Evolutionary conservation across 35 echinoderm and acorn worm species (phyloP), one percentile per base, ranked within the genome.

Genomic region (Chiridota heheva): DNA sequence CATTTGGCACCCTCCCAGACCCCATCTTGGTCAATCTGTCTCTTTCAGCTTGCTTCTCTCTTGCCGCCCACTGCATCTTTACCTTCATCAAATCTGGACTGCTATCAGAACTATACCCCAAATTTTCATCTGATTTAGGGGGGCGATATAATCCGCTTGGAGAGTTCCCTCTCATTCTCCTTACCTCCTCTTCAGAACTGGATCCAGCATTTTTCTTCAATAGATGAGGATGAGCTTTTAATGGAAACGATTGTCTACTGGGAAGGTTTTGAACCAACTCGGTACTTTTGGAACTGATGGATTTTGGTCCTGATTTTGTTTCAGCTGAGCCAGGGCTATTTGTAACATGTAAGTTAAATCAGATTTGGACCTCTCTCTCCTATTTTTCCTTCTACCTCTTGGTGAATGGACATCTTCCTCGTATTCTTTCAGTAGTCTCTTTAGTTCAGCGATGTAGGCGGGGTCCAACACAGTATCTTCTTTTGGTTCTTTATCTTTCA

Each of bases 21-120:
- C n/a, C n/a, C n/a, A n/a, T n/a, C n/a, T n/a, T n/a, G n/a, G n/a
- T n/a, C n/a, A n/a, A n/a, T n/a, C n/a, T n/a, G n/a, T n/a, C n/a
- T n/a, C n/a, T n/a, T n/a, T n/a, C n/a, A n/a, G n/a, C n/a, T n/a
- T n/a, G n/a, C n/a, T n/a, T n/a, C n/a, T n/a, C n/a, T n/a, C n/a
- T n/a, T n/a, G n/a, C n/a, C n/a, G n/a, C n/a, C n/a, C n/a, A n/a
- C n/a, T n/a, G n/a, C n/a, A n/a, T n/a, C n/a, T n/a, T n/a, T n/a
- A n/a, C n/a, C n/a, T n/a, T n/a, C n/a, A n/a, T n/a, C 7, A 72
- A 79, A 67, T 60, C 58, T 35, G 70, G 80, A 72, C 90, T 93
- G 65, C 90, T 93, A 48, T 93, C 90, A 18, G 90, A 93, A 76
- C 85, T 88, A 35, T 67, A 88, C 3, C 90, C 90, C 20, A 93